These are phyloP conservation scores for Galeopterus variegatus DNA, from an alignment of 2,113 vertebrate species.

Conservation along the genomic window DNA sequence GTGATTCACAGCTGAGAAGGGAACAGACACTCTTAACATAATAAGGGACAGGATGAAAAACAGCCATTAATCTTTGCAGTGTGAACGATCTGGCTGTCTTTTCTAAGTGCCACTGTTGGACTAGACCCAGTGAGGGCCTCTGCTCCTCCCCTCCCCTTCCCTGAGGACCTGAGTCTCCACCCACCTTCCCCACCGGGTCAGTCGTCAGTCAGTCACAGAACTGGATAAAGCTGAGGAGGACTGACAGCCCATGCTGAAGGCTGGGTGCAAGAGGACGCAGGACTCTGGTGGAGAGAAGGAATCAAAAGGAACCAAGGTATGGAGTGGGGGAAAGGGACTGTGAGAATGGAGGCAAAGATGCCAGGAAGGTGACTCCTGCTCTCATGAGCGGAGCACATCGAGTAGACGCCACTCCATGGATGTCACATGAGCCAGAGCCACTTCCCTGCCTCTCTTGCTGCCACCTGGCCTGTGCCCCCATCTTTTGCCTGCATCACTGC, in stretches of 20 bases:
- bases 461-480: not conserved
- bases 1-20: not conserved
- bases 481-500: not conserved
- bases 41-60: not conserved
- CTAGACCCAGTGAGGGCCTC: not conserved
- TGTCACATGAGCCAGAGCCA: not conserved
- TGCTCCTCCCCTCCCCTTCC: not conserved
- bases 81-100: not conserved
- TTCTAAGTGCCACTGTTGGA: rapidly evolving
- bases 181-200: not conserved
- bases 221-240: not conserved
- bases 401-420: rapidly evolving
- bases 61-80: not conserved
- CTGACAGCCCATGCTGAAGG: rapidly evolving
- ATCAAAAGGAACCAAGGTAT: not conserved
- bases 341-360: rapidly evolving
- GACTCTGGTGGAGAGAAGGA: not conserved
- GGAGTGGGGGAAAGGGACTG: no score
- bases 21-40: not conserved
- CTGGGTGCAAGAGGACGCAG: not conserved
- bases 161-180: not conserved
- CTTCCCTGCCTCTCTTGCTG: not conserved
- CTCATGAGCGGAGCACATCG: rapidly evolving
- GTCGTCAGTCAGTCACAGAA: not conserved
- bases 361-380: not conserved